Evolutionary conservation across 2,888 invertebrate genomes (phyloP).

Genomic region (Tortrix viridana): DNA sequence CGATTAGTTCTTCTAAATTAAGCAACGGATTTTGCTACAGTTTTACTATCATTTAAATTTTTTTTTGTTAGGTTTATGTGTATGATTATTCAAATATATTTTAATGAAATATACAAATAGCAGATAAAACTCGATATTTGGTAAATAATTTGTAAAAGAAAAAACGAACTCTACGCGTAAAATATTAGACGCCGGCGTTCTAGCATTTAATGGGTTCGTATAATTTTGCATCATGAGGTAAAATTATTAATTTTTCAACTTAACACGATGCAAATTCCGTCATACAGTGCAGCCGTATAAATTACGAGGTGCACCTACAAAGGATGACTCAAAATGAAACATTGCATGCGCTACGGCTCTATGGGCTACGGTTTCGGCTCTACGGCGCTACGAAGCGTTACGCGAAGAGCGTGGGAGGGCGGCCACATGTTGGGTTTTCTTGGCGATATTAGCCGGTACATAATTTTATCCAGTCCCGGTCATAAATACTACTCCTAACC

Average conservation of each 20-base stretch:
- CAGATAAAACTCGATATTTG: too few species aligned
- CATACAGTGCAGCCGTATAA: slow-evolving; percentile 26
- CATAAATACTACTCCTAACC: slow-evolving; percentile 65
- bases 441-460: slow-evolving; percentile 66
- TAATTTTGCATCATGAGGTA: background rate
- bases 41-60: too few species aligned
- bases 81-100: too few species aligned
- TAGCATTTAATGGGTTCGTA: too few species aligned
- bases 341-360: slow-evolving; percentile 47
- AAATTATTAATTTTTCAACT: slow-evolving; percentile 6
- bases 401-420: slow-evolving; percentile 56
- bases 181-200: too few species aligned
- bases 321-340: slow-evolving; percentile 43
- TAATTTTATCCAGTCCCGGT: slow-evolving; percentile 67
- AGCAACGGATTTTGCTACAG: too few species aligned
- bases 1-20: too few species aligned
- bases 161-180: too few species aligned
- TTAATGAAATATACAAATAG: too few species aligned
- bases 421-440: slow-evolving; percentile 60
- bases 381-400: slow-evolving; percentile 41
- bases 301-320: slow-evolving; percentile 40
- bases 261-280: background rate
- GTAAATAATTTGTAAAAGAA: too few species aligned
- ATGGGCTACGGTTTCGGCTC: slow-evolving; percentile 41
- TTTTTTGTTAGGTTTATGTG: too few species aligned